Conservation (phyloP, 2,888 invertebrate species). For the Latrodectus elegans region DNA sequence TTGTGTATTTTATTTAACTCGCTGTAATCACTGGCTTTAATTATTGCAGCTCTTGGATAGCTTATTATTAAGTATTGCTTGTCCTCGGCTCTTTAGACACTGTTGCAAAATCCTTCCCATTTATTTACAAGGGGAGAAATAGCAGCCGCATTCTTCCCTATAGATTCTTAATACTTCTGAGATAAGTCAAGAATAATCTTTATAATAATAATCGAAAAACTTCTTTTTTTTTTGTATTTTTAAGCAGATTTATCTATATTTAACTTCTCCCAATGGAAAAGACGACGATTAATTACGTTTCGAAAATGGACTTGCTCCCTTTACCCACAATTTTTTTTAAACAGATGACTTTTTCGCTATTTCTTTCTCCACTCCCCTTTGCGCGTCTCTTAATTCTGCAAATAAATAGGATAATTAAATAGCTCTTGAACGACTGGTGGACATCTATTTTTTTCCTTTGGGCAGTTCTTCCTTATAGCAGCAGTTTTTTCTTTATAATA, state of each 20-base stretch:
- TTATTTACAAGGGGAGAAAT: too few relatives aligned
- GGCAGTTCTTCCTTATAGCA: neutral
- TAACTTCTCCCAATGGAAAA: slow-evolving; percentile 13
- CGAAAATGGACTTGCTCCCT: neutral
- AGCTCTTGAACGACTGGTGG: slow-evolving; percentile 32
- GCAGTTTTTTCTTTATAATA: neutral
- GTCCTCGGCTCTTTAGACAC: too few relatives aligned
- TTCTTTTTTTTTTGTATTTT: neutral
- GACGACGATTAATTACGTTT: slow-evolving; percentile 56
- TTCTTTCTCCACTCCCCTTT: slow-evolving; percentile 9
- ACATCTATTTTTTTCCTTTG: neutral
- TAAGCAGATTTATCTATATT: neutral
- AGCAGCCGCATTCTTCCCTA: too few relatives aligned
- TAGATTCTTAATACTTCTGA: too few relatives aligned
- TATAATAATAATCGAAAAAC: slow-evolving; percentile 19
- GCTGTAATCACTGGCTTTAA: too few relatives aligned
- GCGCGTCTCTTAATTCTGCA: slow-evolving; percentile 20
- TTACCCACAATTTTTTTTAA: neutral
- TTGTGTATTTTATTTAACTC: too few relatives aligned
- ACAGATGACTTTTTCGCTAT: slow-evolving; percentile 1
- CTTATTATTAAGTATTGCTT: too few relatives aligned
- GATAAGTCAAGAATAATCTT: slow-evolving; percentile 1
- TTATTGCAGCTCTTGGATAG: too few relatives aligned
- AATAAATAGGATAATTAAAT: slow-evolving; percentile 66
- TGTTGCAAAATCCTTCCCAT: too few relatives aligned